These are phyloP conservation scores for Pantherophis vulpinus DNA, from an alignment of 2,797 vertebrate species.

Conservation along the genomic window DNA sequence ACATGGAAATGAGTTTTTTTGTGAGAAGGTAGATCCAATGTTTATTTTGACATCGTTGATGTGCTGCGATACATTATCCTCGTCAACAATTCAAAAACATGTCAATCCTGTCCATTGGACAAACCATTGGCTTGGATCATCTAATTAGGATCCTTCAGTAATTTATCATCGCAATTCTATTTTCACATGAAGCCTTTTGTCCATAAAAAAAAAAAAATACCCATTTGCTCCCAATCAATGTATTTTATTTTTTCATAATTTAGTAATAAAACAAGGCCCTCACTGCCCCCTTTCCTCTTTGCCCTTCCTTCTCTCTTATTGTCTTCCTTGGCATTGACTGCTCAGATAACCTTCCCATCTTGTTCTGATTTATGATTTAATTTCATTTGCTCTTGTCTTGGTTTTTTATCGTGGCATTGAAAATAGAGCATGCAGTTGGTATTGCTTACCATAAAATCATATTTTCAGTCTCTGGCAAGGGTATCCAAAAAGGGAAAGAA, in stretches of 20 bases:
- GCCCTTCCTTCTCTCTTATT: not conserved
- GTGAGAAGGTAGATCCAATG: not conserved
- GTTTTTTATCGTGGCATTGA: constrained; percentile 28
- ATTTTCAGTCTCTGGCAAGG: constrained; percentile 21
- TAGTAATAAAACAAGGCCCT: constrained; percentile 7
- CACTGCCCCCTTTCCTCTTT: not conserved
- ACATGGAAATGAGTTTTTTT: not conserved
- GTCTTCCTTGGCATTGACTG: constrained; percentile 24
- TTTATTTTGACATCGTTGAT: not conserved
- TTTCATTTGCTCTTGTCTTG: constrained; percentile 37
- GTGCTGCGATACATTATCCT: not conserved
- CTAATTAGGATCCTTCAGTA: not conserved
- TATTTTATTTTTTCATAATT: constrained; percentile 26
- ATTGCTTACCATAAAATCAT: constrained; percentile 38
- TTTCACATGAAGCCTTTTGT: not conserved
- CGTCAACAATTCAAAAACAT: not conserved
- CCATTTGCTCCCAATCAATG: not conserved
- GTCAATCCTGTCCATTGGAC: not conserved
- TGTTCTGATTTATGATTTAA: constrained; percentile 31
- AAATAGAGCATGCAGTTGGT: constrained; percentile 25
- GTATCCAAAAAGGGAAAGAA: constrained; percentile 16
- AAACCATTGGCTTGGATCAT: not conserved
- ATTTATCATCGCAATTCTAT: not conserved
- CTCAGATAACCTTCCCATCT: constrained; percentile 25
- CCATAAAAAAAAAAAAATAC: not conserved